A percentile compares a stretch with the other conserved stretches of the same genome.
Evolutionary conservation across 1,140 invertebrate species (phyloP).

Genomic region (Rhagoletis zephyria): DNA sequence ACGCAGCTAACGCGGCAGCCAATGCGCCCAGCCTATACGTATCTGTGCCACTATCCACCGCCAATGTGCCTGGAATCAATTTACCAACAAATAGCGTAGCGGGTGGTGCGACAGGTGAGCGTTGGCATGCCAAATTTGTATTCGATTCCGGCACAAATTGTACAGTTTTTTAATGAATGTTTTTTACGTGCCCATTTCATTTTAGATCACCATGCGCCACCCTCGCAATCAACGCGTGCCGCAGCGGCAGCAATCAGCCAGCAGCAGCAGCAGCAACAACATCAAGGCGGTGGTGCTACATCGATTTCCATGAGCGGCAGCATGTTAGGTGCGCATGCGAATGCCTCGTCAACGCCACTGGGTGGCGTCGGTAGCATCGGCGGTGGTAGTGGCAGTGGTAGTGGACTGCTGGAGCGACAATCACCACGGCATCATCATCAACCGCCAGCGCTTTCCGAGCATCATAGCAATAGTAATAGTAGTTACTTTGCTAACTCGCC

Average conservation of each 20-base stretch:
- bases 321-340: neutral
- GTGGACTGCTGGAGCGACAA: constrained; percentile 55
- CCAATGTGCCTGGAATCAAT: constrained; percentile 73
- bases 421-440: constrained; percentile 57
- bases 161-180: neutral
- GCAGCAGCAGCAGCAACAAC: constrained; percentile 54
- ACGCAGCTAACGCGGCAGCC: neutral
- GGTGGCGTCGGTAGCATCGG: neutral
- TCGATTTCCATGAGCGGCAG: neutral
- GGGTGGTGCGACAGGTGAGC: constrained; percentile 40
- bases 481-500: constrained; percentile 29
- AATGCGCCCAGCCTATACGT: constrained; percentile 70
- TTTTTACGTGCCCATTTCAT: neutral
- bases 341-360: constrained; percentile 14
- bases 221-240: constrained; percentile 51
- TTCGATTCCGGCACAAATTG: neutral
- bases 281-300: constrained; percentile 7
- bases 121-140: neutral
- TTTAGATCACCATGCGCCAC: constrained; percentile 54
- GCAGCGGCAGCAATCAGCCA: constrained; percentile 54
- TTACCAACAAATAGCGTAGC: constrained; percentile 61
- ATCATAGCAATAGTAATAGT: constrained; percentile 60
- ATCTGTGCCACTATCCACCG: constrained; percentile 71
- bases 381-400: neutral
- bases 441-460: constrained; percentile 50